Conservation (phyloP, 2,888 invertebrate species). For the Oligia fasciuncula region DNA sequence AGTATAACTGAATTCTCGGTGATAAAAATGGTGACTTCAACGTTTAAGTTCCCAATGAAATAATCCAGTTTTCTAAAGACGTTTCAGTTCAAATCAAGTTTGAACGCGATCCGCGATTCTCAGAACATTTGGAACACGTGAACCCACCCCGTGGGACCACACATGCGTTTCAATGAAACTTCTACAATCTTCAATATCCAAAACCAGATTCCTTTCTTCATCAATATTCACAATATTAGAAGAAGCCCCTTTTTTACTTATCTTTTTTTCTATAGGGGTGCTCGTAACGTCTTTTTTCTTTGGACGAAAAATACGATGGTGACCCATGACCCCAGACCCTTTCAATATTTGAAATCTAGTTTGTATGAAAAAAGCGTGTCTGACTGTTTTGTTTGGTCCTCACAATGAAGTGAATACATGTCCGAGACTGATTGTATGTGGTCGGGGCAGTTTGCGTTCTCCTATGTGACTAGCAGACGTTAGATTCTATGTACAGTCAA, state of each 20-base stretch:
- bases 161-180: slow-evolving; percentile 80
- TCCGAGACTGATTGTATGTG: slow-evolving; percentile 80
- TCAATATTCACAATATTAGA: slow-evolving; percentile 90
- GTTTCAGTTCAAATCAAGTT: slow-evolving; percentile 75
- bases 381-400: slow-evolving; percentile 73
- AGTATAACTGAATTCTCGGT: slow-evolving; percentile 27
- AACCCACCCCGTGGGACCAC: slow-evolving; percentile 86
- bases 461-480: slow-evolving; percentile 45
- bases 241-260: slow-evolving; percentile 87
- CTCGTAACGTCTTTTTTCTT: slow-evolving; percentile 88
- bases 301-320: slow-evolving; percentile 84
- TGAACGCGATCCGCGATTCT: slow-evolving; percentile 70
- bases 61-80: slow-evolving; percentile 58
- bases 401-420: slow-evolving; percentile 77
- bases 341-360: slow-evolving; percentile 87
- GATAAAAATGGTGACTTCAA: slow-evolving; percentile 28
- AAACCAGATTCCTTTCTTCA: slow-evolving; percentile 89
- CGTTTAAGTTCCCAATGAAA: slow-evolving; percentile 43
- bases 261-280: slow-evolving; percentile 80
- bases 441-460: slow-evolving; percentile 74
- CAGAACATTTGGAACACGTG: slow-evolving; percentile 81
- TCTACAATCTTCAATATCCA: slow-evolving; percentile 78
- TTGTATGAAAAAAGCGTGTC: slow-evolving; percentile 87
- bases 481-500: slow-evolving; percentile 19
- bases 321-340: slow-evolving; percentile 87